phyloP scores from a whole-genome alignment of 2,113 vertebrate genomes.

The Sceloporus tristichus region DNA sequence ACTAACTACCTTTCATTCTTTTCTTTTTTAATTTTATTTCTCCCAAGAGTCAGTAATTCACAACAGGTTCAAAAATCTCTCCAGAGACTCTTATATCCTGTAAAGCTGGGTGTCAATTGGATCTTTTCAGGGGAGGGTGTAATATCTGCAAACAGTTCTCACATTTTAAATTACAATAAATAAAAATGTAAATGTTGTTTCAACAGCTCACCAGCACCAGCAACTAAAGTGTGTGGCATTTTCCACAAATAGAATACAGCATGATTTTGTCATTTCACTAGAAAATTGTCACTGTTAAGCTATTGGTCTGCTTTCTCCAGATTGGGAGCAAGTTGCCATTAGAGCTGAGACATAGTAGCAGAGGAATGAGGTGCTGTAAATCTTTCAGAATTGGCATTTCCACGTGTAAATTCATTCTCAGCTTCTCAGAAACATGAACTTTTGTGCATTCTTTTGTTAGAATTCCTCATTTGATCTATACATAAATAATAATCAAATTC shows the following conservation, averaged over 20 bases:
- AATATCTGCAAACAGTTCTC: neutral
- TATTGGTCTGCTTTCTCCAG: neutral
- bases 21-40: neutral
- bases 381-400: neutral
- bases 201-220: neutral
- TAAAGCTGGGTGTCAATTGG: neutral
- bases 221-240: neutral
- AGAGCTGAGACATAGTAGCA: too few species aligned
- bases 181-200: neutral
- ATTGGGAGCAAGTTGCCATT: neutral
- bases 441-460: neutral
- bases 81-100: neutral
- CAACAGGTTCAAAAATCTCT: neutral
- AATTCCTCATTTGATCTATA: neutral
- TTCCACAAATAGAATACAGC: neutral
- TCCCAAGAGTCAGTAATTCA: neutral
- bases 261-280: neutral
- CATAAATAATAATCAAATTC: neutral
- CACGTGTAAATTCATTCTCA: neutral
- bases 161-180: neutral
- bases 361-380: neutral
- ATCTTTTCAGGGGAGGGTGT: neutral
- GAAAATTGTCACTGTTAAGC: neutral
- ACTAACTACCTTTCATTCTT: fast-evolving
- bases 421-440: neutral